These are phyloP conservation scores for Pseudolaguvia tuberculata DNA, from an alignment of 2,113 vertebrate species.

Conservation along the genomic window DNA sequence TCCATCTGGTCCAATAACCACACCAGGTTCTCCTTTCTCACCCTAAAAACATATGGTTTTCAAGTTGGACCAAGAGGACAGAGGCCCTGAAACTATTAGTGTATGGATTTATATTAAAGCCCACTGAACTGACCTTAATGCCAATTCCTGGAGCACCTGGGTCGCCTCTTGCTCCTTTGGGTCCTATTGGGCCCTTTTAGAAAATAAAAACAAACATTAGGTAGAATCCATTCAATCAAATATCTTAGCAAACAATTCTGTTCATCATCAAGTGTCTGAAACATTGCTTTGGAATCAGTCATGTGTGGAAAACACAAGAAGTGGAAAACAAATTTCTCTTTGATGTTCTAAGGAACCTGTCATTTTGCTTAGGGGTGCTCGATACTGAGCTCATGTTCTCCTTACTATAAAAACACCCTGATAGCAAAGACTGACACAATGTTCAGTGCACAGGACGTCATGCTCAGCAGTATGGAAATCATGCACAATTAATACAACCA, in stretches of 20 bases:
- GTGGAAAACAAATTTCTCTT: too few relatives aligned
- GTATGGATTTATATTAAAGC: neutral
- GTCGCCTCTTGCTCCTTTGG: slow-evolving; percentile 67
- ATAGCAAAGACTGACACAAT: too few relatives aligned
- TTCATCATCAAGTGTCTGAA: too few relatives aligned
- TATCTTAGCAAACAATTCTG: neutral
- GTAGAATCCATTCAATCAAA: neutral
- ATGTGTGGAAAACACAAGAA: too few relatives aligned
- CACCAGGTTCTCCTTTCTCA: slow-evolving; percentile 69
- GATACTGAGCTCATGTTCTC: too few relatives aligned
- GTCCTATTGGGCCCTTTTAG: slow-evolving; percentile 62
- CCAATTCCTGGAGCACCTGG: slow-evolving; percentile 58
- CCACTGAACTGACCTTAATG: slow-evolving; percentile 57
- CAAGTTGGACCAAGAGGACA: neutral
- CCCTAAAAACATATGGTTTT: slow-evolving; percentile 55
- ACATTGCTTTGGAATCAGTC: too few relatives aligned
- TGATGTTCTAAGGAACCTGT: too few relatives aligned
- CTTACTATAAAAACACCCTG: too few relatives aligned
- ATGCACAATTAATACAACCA: too few relatives aligned
- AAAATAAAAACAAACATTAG: slow-evolving; percentile 1
- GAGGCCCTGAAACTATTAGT: neutral
- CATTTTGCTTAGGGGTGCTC: too few relatives aligned
- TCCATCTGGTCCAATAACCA: slow-evolving; percentile 64
- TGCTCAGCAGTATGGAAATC: too few relatives aligned
- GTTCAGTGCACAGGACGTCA: too few relatives aligned